Evolutionary conservation across 2,888 invertebrate species (phyloP).

Genomic region (Spilarctia lutea): DNA sequence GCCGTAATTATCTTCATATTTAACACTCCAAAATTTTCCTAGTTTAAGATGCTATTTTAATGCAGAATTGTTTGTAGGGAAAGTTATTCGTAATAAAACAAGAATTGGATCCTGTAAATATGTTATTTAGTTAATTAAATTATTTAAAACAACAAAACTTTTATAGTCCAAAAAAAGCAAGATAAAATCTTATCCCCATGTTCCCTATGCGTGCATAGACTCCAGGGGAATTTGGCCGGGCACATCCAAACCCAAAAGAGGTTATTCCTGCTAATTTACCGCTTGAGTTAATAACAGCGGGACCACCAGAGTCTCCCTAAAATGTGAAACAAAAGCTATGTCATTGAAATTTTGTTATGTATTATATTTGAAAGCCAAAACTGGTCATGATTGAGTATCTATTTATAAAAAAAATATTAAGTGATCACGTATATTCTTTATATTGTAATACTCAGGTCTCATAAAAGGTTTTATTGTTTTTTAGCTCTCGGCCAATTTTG

Average conservation of each 20-base stretch:
- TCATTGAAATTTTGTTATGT: background rate
- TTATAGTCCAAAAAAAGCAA: conserved; percentile 10
- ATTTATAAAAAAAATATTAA: background rate
- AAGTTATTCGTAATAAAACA: background rate
- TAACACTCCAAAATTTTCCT: no score
- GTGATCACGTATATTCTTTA: background rate
- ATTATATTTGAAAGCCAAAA: background rate
- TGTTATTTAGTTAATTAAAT: background rate
- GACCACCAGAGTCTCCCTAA: conserved; percentile 58
- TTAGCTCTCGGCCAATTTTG: background rate
- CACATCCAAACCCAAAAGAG: conserved; percentile 63
- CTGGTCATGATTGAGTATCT: background rate
- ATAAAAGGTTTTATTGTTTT: background rate
- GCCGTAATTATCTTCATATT: no score
- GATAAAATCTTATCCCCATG: conserved; percentile 28
- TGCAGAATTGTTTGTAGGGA: background rate
- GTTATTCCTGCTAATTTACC: conserved; percentile 56
- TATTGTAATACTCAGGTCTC: background rate
- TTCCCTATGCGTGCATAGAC: conserved; percentile 59
- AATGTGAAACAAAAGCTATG: background rate
- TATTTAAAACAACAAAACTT: background rate
- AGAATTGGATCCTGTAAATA: background rate
- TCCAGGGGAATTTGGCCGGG: conserved; percentile 56
- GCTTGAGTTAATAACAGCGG: conserved; percentile 46
- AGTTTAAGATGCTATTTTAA: background rate